These are phyloP conservation scores for Petroica traversi DNA, from an alignment of 2,113 vertebrate species.

Conservation along the genomic window DNA sequence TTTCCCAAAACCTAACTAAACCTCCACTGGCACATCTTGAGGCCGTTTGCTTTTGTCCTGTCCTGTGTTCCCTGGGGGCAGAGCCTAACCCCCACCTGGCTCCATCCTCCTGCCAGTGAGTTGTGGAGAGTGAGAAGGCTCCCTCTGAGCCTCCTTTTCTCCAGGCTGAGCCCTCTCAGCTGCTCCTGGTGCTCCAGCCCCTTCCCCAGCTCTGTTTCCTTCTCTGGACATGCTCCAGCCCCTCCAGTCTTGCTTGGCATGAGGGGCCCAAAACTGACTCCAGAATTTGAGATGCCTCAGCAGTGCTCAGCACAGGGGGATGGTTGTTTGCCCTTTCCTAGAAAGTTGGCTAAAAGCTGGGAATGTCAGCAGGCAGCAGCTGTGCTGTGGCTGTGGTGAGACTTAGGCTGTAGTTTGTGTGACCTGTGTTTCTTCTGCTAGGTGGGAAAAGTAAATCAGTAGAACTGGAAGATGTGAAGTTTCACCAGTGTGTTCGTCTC, in stretches of 20 bases:
- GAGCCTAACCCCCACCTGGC: background rate
- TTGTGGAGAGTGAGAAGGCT: background rate
- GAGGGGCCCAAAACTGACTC: background rate
- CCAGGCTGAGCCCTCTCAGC: background rate
- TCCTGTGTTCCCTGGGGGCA: background rate
- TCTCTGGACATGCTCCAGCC: background rate
- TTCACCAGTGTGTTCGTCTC: conserved; percentile 88
- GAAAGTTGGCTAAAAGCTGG: background rate
- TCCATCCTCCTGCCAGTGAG: background rate
- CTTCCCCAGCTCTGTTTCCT: background rate
- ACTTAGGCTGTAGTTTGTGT: rapidly evolving
- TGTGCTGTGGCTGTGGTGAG: background rate
- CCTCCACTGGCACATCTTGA: background rate
- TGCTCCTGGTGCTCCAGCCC: background rate
- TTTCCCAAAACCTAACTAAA: background rate
- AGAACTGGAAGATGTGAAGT: conserved; percentile 89
- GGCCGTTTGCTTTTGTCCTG: background rate
- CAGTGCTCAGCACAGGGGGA: background rate
- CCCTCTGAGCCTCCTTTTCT: background rate
- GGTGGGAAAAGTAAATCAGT: conserved; percentile 91
- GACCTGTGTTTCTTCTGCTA: conserved; percentile 15
- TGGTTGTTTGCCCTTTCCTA: rapidly evolving
- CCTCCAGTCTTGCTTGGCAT: background rate
- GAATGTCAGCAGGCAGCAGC: background rate
- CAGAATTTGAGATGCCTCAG: background rate